Conservation (phyloP, 2,888 invertebrate genomes). For the Adelphocoris suturalis region DNA sequence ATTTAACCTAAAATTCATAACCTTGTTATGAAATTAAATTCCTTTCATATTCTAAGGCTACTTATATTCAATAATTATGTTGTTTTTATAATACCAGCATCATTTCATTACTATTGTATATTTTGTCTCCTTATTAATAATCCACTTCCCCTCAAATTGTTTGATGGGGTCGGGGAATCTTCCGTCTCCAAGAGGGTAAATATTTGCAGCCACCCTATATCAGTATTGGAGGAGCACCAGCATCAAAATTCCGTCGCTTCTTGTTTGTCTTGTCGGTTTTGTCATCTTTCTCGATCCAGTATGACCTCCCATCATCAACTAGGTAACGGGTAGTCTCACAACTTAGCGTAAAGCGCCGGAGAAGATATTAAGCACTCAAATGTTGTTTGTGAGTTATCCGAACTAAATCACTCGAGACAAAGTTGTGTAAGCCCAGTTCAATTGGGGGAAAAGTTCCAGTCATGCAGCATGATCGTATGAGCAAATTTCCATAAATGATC, state of each 20-base stretch:
- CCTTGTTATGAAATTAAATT: too few species aligned
- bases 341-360: not conserved
- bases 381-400: not conserved
- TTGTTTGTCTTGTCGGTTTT: constrained; percentile 6
- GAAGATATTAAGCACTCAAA: not conserved
- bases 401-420: too few species aligned
- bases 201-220: not conserved
- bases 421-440: too few species aligned
- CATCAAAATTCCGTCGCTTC: constrained; percentile 21
- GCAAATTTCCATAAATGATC: too few species aligned
- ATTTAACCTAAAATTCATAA: too few species aligned
- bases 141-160: not conserved
- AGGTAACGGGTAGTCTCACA: not conserved
- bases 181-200: constrained; percentile 6
- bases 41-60: too few species aligned
- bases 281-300: not conserved
- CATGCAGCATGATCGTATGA: too few species aligned
- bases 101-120: not conserved
- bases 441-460: too few species aligned
- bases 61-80: not conserved
- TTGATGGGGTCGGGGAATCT: not conserved
- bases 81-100: not conserved
- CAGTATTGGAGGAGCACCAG: constrained; percentile 18
- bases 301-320: not conserved
- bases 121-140: not conserved